Conservation (phyloP, 2,113 vertebrate genomes). For the Cranoglanis bouderius region DNA sequence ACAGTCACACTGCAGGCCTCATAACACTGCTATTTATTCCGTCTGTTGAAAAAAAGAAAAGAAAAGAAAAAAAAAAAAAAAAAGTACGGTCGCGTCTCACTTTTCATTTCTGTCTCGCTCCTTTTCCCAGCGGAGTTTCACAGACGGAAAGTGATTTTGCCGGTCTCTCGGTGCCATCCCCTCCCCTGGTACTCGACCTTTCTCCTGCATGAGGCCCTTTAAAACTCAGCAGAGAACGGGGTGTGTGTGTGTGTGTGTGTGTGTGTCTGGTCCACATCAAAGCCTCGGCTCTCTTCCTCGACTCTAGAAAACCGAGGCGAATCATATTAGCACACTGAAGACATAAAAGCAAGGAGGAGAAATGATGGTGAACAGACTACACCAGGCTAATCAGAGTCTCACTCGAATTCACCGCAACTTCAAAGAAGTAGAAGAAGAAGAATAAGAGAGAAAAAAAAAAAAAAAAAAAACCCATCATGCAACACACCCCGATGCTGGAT, state of each 20-base stretch:
- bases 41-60: neutral
- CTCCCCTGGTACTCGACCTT: conserved; percentile 23
- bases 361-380: neutral
- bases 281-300: conserved; percentile 32
- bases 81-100: neutral
- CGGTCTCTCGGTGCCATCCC: conserved; percentile 32
- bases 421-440: no score
- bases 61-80: conserved; percentile 13
- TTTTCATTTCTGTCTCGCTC: conserved; percentile 3
- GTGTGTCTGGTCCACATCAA: conserved; percentile 57
- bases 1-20: neutral
- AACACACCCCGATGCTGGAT: neutral
- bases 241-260: conserved; percentile 23
- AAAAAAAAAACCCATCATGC: neutral
- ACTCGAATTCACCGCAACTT: neutral
- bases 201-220: conserved; percentile 47
- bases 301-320: neutral
- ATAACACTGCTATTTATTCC: neutral
- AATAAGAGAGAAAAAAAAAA: no score
- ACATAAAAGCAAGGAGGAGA: neutral
- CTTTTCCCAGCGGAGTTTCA: neutral
- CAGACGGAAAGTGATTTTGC: conserved; percentile 52
- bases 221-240: conserved; percentile 29
- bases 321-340: conserved; percentile 10
- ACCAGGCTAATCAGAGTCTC: neutral